Percentiles rank a stretch among this genome's conserved stretches.
phyloP scores from a whole-genome alignment of 2,113 vertebrate genomes.

The Eretmochelys imbricata region DNA sequence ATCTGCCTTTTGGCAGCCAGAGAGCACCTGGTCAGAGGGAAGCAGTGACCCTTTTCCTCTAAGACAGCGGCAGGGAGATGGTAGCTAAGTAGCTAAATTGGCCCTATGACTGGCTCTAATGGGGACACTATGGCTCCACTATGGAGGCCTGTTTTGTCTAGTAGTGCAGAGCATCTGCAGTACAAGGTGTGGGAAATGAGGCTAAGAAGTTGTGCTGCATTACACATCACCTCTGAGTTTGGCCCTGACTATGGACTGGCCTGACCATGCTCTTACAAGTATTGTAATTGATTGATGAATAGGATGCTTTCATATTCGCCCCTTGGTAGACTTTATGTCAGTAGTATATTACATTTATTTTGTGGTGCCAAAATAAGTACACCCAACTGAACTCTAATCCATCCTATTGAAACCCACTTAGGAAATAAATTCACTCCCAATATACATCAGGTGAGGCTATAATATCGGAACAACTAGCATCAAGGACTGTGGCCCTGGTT shows the following conservation, averaged over 20 bases:
- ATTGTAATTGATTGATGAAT: slow-evolving; percentile 2
- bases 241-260: slow-evolving; percentile 2
- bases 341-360: slow-evolving; percentile 13
- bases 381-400: not conserved
- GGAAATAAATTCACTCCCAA: not conserved
- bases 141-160: not conserved
- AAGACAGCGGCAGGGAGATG: not conserved
- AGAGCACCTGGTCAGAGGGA: slow-evolving; percentile 8
- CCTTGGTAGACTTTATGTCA: not conserved
- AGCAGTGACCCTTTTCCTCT: not conserved
- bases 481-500: rapidly evolving
- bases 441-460: not conserved
- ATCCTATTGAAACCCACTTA: not conserved
- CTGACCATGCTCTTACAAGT: rapidly evolving
- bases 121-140: not conserved
- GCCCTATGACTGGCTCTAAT: slow-evolving; percentile 1
- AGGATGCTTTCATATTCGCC: not conserved
- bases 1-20: not conserved
- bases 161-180: slow-evolving; percentile 1
- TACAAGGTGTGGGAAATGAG: slow-evolving; percentile 33
- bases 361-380: not conserved
- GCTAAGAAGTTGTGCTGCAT: slow-evolving; percentile 22
- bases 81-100: slow-evolving; percentile 15
- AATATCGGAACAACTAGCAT: not conserved
- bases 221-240: not conserved